Percentiles rank a stretch among this genome's conserved stretches.
These are phyloP conservation scores for Coregonus ussuriensis DNA, from an alignment of 2,797 vertebrate species.

Conservation along the genomic window DNA sequence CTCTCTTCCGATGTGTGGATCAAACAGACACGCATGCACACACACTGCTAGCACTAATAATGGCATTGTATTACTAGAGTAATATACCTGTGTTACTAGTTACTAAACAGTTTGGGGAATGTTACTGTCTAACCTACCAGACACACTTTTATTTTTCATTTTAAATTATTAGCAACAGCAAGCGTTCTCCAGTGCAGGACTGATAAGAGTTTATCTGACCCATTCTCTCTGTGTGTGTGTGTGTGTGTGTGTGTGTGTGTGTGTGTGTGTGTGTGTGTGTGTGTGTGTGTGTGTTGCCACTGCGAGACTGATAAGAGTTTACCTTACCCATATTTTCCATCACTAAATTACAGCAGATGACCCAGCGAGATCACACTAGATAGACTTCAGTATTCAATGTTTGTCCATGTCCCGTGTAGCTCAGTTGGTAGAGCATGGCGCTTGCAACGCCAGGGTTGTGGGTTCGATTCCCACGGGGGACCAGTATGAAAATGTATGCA, in stretches of 20 bases:
- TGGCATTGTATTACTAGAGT: too few relatives aligned
- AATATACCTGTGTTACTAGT: background rate
- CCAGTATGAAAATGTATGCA: too few relatives aligned
- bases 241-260: background rate
- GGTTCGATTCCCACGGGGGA: too few relatives aligned
- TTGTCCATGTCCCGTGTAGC: too few relatives aligned
- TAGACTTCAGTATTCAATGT: too few relatives aligned
- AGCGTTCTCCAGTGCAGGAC: conserved; percentile 57
- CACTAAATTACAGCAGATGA: conserved; percentile 72
- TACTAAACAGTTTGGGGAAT: conserved; percentile 1
- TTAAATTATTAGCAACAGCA: conserved; percentile 66
- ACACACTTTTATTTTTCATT: conserved; percentile 15
- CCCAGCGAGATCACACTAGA: too few relatives aligned
- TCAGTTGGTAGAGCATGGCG: too few relatives aligned
- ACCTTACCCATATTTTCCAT: conserved; percentile 69
- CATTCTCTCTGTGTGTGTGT: conserved; percentile 35
- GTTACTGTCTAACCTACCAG: background rate
- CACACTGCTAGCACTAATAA: background rate
- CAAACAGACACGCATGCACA: background rate
- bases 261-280: background rate
- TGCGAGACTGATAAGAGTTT: conserved; percentile 20
- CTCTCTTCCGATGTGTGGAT: background rate
- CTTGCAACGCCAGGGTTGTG: too few relatives aligned
- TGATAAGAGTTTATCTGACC: conserved; percentile 72
- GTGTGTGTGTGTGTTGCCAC: background rate